Evolutionary conservation across 2,797 vertebrate species (phyloP).

Genomic region (Pseudopleuronectes americanus): DNA sequence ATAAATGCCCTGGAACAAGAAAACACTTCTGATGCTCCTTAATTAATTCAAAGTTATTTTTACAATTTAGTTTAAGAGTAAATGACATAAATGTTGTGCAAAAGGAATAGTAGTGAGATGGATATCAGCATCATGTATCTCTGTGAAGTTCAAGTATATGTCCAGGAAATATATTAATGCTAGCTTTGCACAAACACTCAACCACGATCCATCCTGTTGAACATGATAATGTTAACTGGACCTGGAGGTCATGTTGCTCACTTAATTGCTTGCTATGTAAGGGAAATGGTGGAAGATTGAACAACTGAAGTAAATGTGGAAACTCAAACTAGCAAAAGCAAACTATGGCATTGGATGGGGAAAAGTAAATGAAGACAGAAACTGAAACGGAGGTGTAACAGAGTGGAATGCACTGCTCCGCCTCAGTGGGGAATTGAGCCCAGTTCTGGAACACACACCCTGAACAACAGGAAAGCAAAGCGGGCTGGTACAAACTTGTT

Average conservation of each 20-base stretch:
- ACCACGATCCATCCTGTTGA: too few species aligned
- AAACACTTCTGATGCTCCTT: too few species aligned
- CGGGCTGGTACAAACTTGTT: too few species aligned
- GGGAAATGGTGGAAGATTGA: too few species aligned
- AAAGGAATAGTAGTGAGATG: not conserved
- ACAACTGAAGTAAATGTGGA: too few species aligned
- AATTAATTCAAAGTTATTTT: constrained; percentile 1
- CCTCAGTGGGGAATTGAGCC: too few species aligned
- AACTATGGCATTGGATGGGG: not conserved
- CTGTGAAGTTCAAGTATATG: too few species aligned
- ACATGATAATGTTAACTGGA: too few species aligned
- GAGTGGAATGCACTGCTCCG: not conserved
- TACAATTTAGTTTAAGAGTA: not conserved
- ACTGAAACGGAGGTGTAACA: not conserved
- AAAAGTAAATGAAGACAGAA: not conserved
- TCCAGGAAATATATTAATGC: not conserved
- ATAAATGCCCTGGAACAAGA: not conserved
- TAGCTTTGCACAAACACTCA: not conserved
- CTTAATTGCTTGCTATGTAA: too few species aligned
- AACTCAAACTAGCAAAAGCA: not conserved
- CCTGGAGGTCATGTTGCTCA: too few species aligned
- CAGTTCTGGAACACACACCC: too few species aligned
- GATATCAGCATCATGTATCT: not conserved
- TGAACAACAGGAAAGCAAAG: too few species aligned
- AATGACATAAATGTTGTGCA: not conserved